Conservation (phyloP, 2,888 invertebrate species). For the Melanostoma mellinum region DNA sequence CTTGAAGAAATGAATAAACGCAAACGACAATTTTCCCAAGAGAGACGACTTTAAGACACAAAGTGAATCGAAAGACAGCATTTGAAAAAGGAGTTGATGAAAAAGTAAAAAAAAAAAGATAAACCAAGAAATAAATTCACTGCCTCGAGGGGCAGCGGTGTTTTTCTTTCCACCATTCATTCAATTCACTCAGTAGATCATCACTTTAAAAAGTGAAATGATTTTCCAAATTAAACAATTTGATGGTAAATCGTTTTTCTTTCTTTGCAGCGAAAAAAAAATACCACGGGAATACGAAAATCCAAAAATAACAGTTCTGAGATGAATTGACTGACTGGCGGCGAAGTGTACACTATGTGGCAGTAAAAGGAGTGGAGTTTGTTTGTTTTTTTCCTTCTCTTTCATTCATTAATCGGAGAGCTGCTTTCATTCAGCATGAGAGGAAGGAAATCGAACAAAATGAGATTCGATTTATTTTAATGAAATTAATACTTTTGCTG, state of each 20-base stretch:
- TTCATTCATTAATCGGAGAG: background rate
- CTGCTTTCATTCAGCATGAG: background rate
- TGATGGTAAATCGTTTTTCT: conserved; percentile 14
- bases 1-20: too few relatives aligned
- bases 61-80: background rate
- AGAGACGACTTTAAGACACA: too few relatives aligned
- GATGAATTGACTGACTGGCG: conserved; percentile 20
- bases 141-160: conserved; percentile 12
- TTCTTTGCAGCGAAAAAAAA: conserved; percentile 2
- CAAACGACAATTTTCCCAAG: background rate
- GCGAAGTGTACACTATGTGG: conserved; percentile 39
- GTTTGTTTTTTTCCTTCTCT: background rate
- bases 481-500: conserved; percentile 33
- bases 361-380: conserved; percentile 17
- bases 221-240: conserved; percentile 62
- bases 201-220: conserved; percentile 51
- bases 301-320: background rate
- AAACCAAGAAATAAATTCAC: background rate
- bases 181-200: conserved; percentile 18
- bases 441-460: background rate
- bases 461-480: conserved; percentile 41
- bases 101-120: background rate
- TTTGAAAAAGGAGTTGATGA: background rate
- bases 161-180: background rate
- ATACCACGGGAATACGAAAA: background rate